Percentiles rank a stretch among this genome's conserved stretches.
Evolutionary conservation across 2,113 vertebrate species (phyloP).

Genomic region (Eptesicus fuscus): DNA sequence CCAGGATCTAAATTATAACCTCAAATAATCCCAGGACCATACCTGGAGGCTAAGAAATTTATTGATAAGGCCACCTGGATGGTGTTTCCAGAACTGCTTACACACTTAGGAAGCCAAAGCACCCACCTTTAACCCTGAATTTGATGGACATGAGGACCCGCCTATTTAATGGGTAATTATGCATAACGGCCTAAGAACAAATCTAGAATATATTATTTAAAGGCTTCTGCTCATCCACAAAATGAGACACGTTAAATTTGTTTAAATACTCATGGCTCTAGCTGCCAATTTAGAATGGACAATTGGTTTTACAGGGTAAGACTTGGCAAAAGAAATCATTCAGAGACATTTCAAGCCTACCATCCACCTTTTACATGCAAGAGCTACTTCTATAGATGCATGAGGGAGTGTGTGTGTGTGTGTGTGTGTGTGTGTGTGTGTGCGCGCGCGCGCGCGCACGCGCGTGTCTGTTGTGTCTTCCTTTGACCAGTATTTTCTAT

Average conservation of each 20-base stretch:
- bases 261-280: background rate
- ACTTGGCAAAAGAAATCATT: background rate
- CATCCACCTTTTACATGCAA: background rate
- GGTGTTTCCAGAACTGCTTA: background rate
- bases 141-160: background rate
- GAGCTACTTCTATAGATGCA: background rate
- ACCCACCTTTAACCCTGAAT: background rate
- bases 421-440: background rate
- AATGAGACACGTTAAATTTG: background rate
- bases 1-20: background rate
- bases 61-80: background rate
- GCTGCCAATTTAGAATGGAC: background rate
- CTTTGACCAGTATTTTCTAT: background rate
- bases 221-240: background rate
- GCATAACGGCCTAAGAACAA: background rate
- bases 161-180: background rate
- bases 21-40: background rate
- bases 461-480: background rate
- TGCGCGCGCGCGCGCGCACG: rapidly evolving
- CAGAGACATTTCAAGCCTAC: background rate
- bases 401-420: background rate
- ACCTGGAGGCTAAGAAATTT: background rate
- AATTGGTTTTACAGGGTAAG: background rate
- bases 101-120: background rate
- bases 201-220: background rate